Evolutionary conservation across 2,797 vertebrate genomes (phyloP), one percentile per base, ranked within the genome.

Genomic region (Enteromius unitaeniatus): DNA sequence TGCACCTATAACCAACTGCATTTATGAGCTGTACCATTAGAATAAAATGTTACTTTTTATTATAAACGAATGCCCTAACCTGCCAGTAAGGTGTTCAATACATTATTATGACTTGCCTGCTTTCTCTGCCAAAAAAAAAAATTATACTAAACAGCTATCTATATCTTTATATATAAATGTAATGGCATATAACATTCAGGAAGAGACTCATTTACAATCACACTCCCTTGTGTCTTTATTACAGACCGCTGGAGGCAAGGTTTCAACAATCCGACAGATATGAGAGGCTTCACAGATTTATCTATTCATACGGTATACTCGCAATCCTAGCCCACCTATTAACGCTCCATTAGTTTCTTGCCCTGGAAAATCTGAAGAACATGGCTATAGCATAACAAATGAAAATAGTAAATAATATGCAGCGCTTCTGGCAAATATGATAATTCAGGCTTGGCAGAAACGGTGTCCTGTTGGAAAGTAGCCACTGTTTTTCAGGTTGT

Each of bases 261-360:
- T 90, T 84, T 86, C 78, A 86, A 78, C 85, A 76, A 88, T 91
- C 91, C 83, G 87, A 73, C 60, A 82, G 84, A 91, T 88, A 90
- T 88, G 83, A 84, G 64, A 15, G 74, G 89, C 89, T 88, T 83
- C 84, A 86, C 58, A 84, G 81, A 88, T 88, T 85, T 81, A 83
- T 77, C 86, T 87, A 87, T 83, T 84, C 26, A 70, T 79, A 87
- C 82, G 55, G 84, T 81, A 87, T 83, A 82, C 77, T 86, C 13
- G 58, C 28, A 60, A 45, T 53, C 21, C 69, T 13, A 15, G 42
- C 37, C 53, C 42, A 62, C 21, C 45, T 67, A 65, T 78, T 79
- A 80, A 42, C 26, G 53, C 83, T 76, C 64, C 51, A 77, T 76
- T 82, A 74, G 51, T 84, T 51, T 76, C 85, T 76, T 65, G 84